phyloP scores from a whole-genome alignment of 2,888 invertebrate genomes.

The Unio delphinus region DNA sequence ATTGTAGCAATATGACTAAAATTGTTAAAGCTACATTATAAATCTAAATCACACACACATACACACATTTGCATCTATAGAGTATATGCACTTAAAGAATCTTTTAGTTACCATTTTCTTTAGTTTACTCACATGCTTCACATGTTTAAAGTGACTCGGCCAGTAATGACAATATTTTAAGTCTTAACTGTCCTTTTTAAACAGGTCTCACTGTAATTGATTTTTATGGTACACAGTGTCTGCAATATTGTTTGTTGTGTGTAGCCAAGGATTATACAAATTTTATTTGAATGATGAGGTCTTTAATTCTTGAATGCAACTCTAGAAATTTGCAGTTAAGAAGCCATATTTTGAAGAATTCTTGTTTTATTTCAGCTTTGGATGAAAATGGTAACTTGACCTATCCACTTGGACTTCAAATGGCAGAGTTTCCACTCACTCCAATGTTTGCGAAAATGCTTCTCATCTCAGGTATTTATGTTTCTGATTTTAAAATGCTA shows the following conservation, averaged over 20 bases:
- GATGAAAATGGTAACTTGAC: constrained; percentile 86
- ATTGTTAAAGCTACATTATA: too few relatives aligned
- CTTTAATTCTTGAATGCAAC: not conserved
- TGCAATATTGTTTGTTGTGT: not conserved
- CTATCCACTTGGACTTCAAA: constrained; percentile 82
- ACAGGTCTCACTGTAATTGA: too few relatives aligned
- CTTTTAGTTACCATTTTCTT: too few relatives aligned
- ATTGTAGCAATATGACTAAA: too few relatives aligned
- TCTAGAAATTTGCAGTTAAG: not conserved
- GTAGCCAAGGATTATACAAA: not conserved
- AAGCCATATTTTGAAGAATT: not conserved
- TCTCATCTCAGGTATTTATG: constrained; percentile 74
- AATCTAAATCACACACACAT: too few relatives aligned
- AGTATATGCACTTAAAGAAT: too few relatives aligned
- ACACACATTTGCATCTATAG: too few relatives aligned
- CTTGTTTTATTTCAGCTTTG: constrained; percentile 76
- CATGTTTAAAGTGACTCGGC: too few relatives aligned
- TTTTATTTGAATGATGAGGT: not conserved
- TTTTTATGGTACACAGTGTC: too few relatives aligned
- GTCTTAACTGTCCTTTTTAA: too few relatives aligned
- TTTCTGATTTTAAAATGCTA: not conserved
- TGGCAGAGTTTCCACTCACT: constrained; percentile 93
- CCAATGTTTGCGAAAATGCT: constrained; percentile 91
- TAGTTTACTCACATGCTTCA: too few relatives aligned
- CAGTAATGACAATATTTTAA: too few relatives aligned